Evolutionary conservation across 2,888 invertebrate genomes (phyloP).

Genomic region (Boloria selene): DNA sequence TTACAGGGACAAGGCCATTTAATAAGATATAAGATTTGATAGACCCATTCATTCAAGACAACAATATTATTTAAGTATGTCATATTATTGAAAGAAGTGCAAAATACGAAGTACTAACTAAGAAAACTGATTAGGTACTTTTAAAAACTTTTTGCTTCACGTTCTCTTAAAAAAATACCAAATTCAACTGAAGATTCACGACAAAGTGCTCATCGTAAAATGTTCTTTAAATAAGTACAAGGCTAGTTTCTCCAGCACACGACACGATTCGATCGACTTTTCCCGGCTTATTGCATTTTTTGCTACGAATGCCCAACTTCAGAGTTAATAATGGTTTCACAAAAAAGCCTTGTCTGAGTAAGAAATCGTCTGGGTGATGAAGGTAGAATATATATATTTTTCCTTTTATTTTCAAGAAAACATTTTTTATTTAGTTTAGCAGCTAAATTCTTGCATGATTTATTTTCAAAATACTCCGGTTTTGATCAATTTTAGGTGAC

Average conservation of each 20-base stretch:
- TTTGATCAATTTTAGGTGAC: no score
- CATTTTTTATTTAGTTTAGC: no score
- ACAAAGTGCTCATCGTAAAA: not conserved
- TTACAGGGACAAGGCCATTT: no score
- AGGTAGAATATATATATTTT: constrained; percentile 8
- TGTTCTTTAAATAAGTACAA: constrained; percentile 20
- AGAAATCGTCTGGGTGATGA: constrained; percentile 29
- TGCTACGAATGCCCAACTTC: constrained; percentile 30
- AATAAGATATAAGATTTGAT: no score
- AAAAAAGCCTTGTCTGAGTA: constrained; percentile 21
- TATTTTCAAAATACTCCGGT: no score
- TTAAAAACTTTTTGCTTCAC: no score
- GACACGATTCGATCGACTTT: constrained; percentile 55
- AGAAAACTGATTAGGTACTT: no score
- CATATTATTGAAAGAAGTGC: no score
- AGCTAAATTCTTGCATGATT: no score
- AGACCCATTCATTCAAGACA: no score
- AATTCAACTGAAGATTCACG: not conserved
- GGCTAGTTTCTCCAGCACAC: constrained; percentile 49
- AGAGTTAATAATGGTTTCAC: constrained; percentile 26
- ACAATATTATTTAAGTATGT: no score
- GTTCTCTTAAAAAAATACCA: not conserved
- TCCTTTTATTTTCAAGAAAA: not conserved
- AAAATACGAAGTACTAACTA: no score
- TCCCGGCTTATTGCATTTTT: constrained; percentile 49